phyloP scores from a whole-genome alignment of 2,888 invertebrate genomes.

The Scaptodrosophila latifasciaeformis region DNA sequence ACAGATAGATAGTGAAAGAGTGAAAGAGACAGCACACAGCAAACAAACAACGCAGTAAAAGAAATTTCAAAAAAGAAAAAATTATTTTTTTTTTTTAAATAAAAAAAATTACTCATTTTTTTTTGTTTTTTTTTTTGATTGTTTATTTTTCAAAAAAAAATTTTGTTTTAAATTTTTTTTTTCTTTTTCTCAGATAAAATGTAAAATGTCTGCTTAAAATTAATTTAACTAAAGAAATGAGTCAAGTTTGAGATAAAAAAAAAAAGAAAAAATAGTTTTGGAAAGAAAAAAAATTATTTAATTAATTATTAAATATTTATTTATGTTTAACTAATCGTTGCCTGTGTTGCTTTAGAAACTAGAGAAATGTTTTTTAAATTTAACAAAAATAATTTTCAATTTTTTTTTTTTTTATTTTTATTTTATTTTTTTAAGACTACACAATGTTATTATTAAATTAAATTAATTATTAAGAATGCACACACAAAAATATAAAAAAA shows the following conservation, averaged over 20 bases:
- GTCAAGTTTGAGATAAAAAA: conserved; percentile 23
- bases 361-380: not conserved
- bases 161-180: conserved; percentile 27
- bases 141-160: conserved; percentile 33
- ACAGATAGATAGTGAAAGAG: conserved; percentile 2
- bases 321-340: conserved; percentile 18
- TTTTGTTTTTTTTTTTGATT: conserved; percentile 3
- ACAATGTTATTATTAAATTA: conserved; percentile 46
- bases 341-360: conserved; percentile 5
- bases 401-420: conserved; percentile 17
- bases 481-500: conserved; percentile 58
- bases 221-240: conserved; percentile 48
- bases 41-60: conserved; percentile 14
- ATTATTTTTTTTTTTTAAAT: conserved; percentile 28
- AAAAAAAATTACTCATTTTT: conserved; percentile 14
- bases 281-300: conserved; percentile 18
- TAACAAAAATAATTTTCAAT: conserved; percentile 35
- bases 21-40: conserved; percentile 11
- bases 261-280: conserved; percentile 1
- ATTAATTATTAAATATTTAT: conserved; percentile 15
- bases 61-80: conserved; percentile 9
- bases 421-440: conserved; percentile 10
- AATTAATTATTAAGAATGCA: conserved; percentile 51
- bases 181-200: conserved; percentile 13
- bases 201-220: conserved; percentile 41